phyloP scores from a whole-genome alignment of 1,140 invertebrate genomes.

The Sarcophaga bullata region DNA sequence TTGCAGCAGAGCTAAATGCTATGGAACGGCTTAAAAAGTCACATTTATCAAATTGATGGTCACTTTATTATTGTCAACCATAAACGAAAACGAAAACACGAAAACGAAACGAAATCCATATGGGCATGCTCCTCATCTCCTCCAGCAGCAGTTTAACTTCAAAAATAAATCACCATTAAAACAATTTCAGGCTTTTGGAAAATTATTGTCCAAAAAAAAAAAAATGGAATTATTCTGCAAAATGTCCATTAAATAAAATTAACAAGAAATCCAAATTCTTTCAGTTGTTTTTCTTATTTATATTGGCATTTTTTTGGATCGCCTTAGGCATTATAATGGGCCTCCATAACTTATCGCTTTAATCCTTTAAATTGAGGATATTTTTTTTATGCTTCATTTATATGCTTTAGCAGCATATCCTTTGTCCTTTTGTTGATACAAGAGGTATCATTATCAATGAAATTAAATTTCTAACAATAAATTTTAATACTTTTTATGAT shows the following conservation, averaged over 20 bases:
- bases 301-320: not conserved
- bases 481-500: conserved; percentile 31
- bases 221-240: not conserved
- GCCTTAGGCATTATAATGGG: not conserved
- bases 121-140: not conserved
- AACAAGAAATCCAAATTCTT: conserved; percentile 13
- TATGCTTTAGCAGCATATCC: not conserved
- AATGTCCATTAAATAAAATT: conserved; percentile 36
- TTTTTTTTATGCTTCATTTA: conserved; percentile 16
- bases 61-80: conserved; percentile 40
- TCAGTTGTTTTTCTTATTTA: not conserved
- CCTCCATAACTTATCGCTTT: conserved; percentile 31
- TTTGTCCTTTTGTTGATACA: not conserved
- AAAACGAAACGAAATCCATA: not conserved
- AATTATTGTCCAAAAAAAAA: conserved; percentile 22
- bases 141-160: conserved; percentile 2
- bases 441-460: conserved; percentile 29
- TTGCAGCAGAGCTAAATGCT: not conserved
- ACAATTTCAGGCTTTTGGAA: conserved; percentile 1
- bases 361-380: conserved; percentile 35
- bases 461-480: conserved; percentile 35
- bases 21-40: conserved; percentile 29
- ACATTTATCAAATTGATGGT: conserved; percentile 39
- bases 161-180: conserved; percentile 38
- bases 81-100: not conserved